These are phyloP conservation scores for Dendrophyllia cribrosa DNA, from an alignment of 64 coral and sea anemone species.

Conservation along the genomic window DNA sequence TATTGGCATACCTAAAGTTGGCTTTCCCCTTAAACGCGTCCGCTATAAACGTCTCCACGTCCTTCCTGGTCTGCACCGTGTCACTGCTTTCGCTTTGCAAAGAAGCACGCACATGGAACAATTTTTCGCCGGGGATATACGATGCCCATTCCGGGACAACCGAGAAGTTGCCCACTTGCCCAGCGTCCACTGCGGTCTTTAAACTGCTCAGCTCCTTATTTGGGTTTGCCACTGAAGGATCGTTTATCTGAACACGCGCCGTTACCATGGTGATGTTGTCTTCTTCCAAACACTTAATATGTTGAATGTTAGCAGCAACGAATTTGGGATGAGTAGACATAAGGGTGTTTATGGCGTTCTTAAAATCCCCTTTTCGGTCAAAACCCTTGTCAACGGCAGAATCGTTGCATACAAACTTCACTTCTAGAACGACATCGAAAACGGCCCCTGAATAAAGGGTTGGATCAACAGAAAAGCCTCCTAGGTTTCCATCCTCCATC, in stretches of 20 bases:
- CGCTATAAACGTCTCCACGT: neutral
- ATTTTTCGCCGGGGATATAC: conserved; percentile 25
- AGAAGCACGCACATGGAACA: neutral
- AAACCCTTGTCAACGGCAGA: conserved; percentile 8
- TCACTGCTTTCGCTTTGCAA: neutral
- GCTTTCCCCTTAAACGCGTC: neutral
- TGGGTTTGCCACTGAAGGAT: neutral
- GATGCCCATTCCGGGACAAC: conserved; percentile 30
- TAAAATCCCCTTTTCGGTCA: neutral
- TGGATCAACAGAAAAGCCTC: conserved; percentile 8
- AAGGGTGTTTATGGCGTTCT: neutral
- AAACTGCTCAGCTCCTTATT: neutral
- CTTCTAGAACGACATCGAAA: conserved; percentile 6
- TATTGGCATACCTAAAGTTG: conserved; percentile 12
- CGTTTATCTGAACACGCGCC: neutral
- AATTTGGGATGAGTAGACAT: neutral
- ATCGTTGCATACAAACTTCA: neutral
- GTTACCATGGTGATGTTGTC: conserved; percentile 27
- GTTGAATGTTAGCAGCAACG: neutral
- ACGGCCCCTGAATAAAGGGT: neutral
- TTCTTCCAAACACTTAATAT: neutral
- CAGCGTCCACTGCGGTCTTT: conserved; percentile 6
- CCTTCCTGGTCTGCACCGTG: neutral
- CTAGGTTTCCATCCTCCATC: conserved; percentile 12
- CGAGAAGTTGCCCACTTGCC: neutral